These are phyloP conservation scores for Benthochromis sp. DNA, from an alignment of 2,113 vertebrate species.

Conservation along the genomic window DNA sequence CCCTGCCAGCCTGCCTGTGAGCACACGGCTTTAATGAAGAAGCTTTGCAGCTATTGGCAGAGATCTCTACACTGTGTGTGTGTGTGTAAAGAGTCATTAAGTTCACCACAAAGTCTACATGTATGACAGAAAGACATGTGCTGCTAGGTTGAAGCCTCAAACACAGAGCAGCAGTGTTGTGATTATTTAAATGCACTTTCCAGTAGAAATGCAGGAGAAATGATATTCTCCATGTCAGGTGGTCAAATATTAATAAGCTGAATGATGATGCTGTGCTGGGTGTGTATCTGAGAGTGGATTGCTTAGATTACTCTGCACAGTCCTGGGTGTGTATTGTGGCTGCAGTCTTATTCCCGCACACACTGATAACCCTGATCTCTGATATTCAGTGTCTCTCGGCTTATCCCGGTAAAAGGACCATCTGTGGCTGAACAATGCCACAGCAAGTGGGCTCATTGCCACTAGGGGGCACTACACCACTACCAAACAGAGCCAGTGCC, in stretches of 20 bases:
- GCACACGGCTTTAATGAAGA: background rate
- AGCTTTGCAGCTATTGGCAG: background rate
- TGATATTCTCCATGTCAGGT: background rate
- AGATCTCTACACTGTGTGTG: background rate
- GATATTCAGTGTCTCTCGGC: background rate
- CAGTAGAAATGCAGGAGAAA: background rate
- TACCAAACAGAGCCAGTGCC: slow-evolving; percentile 9
- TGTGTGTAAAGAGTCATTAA: background rate
- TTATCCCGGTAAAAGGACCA: background rate
- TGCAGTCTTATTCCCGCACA: background rate
- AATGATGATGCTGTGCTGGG: background rate
- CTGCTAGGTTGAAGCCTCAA: background rate
- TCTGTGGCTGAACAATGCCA: slow-evolving; percentile 43
- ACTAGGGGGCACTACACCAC: slow-evolving; percentile 68
- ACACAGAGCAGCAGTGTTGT: background rate
- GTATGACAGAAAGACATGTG: background rate
- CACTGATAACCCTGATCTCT: background rate
- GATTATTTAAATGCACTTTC: background rate
- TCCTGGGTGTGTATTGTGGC: too few relatives aligned
- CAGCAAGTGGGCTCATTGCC: background rate
- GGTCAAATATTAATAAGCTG: background rate
- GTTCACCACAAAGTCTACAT: background rate
- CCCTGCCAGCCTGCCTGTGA: background rate
- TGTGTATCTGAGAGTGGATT: background rate
- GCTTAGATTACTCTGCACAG: background rate